Percentiles rank a stretch among this genome's conserved stretches.
These are phyloP conservation scores for Scyliorhinus canicula DNA, from an alignment of 2,797 vertebrate genomes.

Conservation along the genomic window DNA sequence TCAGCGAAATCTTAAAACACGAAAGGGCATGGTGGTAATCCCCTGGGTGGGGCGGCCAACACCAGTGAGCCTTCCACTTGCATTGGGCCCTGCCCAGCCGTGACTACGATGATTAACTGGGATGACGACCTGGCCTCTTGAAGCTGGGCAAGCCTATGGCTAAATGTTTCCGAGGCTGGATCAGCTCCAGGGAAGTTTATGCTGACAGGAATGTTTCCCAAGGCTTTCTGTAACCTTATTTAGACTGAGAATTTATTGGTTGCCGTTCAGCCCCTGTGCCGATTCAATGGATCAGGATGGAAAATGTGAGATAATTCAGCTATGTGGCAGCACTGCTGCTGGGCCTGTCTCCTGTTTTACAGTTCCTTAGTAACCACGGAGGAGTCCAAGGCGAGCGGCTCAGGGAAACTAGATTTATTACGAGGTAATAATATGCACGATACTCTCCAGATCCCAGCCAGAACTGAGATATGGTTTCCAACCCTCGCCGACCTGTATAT, in stretches of 20 bases:
- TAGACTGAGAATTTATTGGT: neutral
- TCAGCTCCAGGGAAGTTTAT: neutral
- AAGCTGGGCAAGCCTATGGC: neutral
- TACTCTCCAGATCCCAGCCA: too few relatives aligned
- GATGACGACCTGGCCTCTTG: neutral
- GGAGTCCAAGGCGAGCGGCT: too few relatives aligned
- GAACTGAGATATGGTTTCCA: too few relatives aligned
- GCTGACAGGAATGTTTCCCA: neutral
- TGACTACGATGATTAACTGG: neutral
- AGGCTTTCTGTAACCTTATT: neutral
- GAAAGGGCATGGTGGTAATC: too few relatives aligned
- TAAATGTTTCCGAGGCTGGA: neutral
- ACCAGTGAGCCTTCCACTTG: neutral
- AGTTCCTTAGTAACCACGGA: too few relatives aligned
- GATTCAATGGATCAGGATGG: neutral
- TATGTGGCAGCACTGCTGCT: neutral
- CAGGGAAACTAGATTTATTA: too few relatives aligned
- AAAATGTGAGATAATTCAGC: slow-evolving; percentile 17
- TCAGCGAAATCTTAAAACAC: too few relatives aligned
- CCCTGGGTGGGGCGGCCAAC: neutral
- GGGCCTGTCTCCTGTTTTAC: neutral
- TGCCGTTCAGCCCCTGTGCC: neutral
- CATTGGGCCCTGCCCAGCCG: neutral
- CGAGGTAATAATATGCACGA: too few relatives aligned
- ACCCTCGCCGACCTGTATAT: too few relatives aligned